A percentile compares a stretch with the other conserved stretches of the same genome.
These are phyloP conservation scores for Malacoctenus gilli DNA, from an alignment of 2,797 vertebrate genomes.

Conservation along the genomic window DNA sequence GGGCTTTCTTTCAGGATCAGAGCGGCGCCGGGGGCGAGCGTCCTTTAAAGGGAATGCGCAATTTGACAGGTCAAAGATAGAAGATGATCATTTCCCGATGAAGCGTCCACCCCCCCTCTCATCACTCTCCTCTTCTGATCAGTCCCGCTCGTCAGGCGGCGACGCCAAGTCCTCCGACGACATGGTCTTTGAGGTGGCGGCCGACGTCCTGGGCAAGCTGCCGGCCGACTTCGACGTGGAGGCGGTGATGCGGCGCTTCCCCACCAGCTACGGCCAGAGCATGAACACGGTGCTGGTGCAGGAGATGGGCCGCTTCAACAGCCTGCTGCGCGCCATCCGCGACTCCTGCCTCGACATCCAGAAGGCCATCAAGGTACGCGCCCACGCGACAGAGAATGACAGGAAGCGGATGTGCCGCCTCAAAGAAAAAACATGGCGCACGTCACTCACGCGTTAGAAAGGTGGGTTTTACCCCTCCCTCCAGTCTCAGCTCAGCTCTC, in stretches of 20 bases:
- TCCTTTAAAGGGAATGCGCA: constrained; percentile 40
- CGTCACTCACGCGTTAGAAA: too few relatives aligned
- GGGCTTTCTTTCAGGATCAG: constrained; percentile 22
- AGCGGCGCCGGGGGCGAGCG: constrained; percentile 32
- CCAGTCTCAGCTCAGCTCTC: neutral
- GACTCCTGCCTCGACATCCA: constrained; percentile 87
- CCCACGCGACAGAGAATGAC: neutral
- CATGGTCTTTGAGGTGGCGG: constrained; percentile 87
- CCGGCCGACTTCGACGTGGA: constrained; percentile 86
- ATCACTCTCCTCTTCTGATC: constrained; percentile 47
- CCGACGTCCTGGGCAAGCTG: constrained; percentile 88
- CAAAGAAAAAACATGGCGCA: too few relatives aligned
- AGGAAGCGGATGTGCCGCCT: neutral
- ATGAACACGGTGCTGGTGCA: constrained; percentile 94
- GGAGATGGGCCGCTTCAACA: constrained; percentile 94
- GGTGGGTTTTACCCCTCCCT: too few relatives aligned
- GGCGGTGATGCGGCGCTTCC: constrained; percentile 84
- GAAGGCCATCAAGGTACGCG: constrained; percentile 88
- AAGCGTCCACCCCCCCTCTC: constrained; percentile 41
- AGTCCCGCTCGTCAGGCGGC: constrained; percentile 84
- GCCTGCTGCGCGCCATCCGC: constrained; percentile 81
- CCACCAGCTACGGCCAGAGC: constrained; percentile 89
- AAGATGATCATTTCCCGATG: constrained; percentile 36
- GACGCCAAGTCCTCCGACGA: constrained; percentile 87
- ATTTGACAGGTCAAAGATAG: constrained; percentile 53